phyloP scores from a whole-genome alignment of 2,888 invertebrate genomes.

The Deilephila porcellus region DNA sequence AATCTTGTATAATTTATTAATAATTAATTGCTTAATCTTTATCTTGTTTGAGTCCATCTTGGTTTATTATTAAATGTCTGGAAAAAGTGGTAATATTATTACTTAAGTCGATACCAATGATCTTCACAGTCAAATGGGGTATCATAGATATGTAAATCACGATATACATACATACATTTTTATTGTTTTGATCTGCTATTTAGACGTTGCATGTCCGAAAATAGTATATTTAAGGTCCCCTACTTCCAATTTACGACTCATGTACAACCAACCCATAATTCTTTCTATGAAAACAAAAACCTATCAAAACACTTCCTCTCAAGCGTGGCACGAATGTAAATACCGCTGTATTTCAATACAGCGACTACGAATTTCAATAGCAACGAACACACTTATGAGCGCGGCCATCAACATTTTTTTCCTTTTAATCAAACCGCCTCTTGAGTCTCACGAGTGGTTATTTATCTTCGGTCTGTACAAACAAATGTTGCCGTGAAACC shows the following conservation, averaged over 20 bases:
- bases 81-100: no score
- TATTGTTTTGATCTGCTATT: no score
- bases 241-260: background rate
- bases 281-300: slow-evolving; percentile 9
- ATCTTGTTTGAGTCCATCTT: no score
- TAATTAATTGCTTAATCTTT: no score
- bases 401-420: slow-evolving; percentile 54
- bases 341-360: slow-evolving; percentile 33
- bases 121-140: no score
- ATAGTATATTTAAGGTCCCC: background rate
- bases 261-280: slow-evolving; percentile 3
- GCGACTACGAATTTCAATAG: slow-evolving; percentile 50
- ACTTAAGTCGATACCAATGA: no score
- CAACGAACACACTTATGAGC: slow-evolving; percentile 52
- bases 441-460: slow-evolving; percentile 62
- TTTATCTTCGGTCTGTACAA: slow-evolving; percentile 73
- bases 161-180: no score
- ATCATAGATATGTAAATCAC: no score
- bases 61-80: no score
- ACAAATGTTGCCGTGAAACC: slow-evolving; percentile 72
- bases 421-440: slow-evolving; percentile 58
- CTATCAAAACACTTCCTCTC: slow-evolving; percentile 9
- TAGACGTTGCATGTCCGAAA: background rate
- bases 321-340: slow-evolving; percentile 29
- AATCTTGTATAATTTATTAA: no score